Evolutionary conservation across 2,797 vertebrate genomes (phyloP).

Genomic region (Nasua narica): DNA sequence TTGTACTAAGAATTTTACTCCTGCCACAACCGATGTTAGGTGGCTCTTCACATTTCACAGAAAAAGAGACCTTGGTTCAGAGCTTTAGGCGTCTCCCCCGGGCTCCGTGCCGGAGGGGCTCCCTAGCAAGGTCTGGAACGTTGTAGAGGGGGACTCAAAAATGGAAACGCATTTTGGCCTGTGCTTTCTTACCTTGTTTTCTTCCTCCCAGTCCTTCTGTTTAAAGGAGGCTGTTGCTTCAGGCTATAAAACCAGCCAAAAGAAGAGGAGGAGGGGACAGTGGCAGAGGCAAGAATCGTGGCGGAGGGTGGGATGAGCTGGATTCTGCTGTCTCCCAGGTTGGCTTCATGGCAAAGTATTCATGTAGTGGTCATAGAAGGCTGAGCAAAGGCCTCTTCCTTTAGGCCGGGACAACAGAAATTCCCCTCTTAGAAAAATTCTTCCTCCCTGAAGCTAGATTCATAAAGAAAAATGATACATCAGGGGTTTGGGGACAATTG

Average conservation of each 20-base stretch:
- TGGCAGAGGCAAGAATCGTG: neutral
- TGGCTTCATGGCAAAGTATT: neutral
- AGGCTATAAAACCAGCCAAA: neutral
- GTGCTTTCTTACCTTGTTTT: neutral
- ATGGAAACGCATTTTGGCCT: neutral
- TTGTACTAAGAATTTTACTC: neutral
- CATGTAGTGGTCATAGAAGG: neutral
- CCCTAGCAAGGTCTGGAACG: neutral
- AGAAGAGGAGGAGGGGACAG: neutral
- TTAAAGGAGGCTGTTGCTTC: neutral
- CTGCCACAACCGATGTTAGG: neutral
- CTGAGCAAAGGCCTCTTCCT: neutral
- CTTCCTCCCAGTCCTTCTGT: neutral
- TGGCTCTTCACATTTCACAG: neutral
- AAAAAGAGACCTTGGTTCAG: neutral
- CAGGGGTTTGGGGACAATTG: neutral
- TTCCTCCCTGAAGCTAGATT: neutral
- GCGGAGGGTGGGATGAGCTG: neutral
- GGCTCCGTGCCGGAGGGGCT: neutral
- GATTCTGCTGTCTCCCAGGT: neutral
- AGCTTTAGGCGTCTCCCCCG: neutral
- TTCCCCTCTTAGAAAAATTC: neutral
- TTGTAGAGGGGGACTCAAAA: neutral
- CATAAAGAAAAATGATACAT: conserved; percentile 21
- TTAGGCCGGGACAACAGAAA: neutral